These are phyloP conservation scores for Probaryconus sp. DNA, from an alignment of 1,140 invertebrate genomes.

Conservation along the genomic window DNA sequence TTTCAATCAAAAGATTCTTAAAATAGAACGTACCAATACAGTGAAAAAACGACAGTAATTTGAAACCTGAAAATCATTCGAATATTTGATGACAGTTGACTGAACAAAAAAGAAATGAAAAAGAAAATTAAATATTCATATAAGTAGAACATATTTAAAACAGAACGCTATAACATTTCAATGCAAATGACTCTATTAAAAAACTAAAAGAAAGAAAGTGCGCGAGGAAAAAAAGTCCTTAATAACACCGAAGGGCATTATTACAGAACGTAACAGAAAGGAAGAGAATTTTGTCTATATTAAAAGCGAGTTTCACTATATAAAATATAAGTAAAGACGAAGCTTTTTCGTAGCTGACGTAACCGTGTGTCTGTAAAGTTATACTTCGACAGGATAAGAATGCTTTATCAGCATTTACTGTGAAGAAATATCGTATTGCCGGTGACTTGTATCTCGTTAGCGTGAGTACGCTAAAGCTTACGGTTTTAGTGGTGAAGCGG, in stretches of 20 bases:
- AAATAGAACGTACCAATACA: no score
- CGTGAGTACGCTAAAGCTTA: slow-evolving; percentile 36
- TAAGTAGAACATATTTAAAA: no score
- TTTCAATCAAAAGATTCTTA: no score
- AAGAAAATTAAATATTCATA: no score
- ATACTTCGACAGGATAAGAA: slow-evolving; percentile 24
- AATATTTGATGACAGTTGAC: no score
- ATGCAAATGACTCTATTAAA: no score
- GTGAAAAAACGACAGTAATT: no score
- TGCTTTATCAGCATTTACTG: slow-evolving; percentile 39
- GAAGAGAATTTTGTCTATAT: background rate
- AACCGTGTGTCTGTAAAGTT: slow-evolving; percentile 18
- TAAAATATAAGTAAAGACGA: slow-evolving; percentile 7
- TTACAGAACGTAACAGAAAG: slow-evolving; percentile 19
- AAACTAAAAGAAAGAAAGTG: no score
- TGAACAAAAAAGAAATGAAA: no score
- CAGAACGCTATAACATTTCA: no score
- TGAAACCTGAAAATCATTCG: no score
- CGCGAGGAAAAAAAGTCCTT: background rate
- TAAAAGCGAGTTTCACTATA: slow-evolving; percentile 14
- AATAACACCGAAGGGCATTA: no score
- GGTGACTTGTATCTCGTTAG: slow-evolving; percentile 49
- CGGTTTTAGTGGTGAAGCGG: slow-evolving; percentile 29
- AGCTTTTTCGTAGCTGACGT: slow-evolving; percentile 20
- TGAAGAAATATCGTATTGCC: slow-evolving; percentile 39